Evolutionary conservation across 1,140 invertebrate species (phyloP).

Genomic region (Eupristina koningsbergeri): DNA sequence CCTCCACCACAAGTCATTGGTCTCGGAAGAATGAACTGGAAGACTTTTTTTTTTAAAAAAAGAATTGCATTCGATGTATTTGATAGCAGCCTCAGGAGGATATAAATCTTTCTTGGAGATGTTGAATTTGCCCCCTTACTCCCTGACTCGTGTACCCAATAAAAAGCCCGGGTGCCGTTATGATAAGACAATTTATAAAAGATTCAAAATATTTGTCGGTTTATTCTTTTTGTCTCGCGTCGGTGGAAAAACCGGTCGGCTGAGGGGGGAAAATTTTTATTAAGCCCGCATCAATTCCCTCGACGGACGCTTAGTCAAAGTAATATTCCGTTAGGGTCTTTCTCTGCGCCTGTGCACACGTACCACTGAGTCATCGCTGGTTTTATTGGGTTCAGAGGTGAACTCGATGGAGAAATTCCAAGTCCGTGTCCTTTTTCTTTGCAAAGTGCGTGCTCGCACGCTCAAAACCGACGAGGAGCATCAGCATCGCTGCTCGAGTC

Average conservation of each 20-base stretch:
- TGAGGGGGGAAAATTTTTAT: constrained; percentile 1
- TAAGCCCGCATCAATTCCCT: neutral
- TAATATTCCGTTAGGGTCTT: neutral
- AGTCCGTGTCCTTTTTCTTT: neutral
- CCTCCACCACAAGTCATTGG: constrained; percentile 29
- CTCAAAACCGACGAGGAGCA: too few species aligned
- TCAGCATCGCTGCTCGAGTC: neutral
- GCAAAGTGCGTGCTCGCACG: too few species aligned
- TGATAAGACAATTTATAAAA: too few species aligned
- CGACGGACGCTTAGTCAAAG: too few species aligned
- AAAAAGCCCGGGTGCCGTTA: too few species aligned
- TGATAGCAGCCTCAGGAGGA: neutral
- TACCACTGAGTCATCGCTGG: neutral
- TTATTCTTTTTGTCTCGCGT: neutral
- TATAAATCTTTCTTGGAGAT: neutral
- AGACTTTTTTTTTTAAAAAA: too few species aligned
- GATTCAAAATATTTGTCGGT: neutral
- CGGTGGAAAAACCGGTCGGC: neutral
- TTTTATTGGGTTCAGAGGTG: neutral
- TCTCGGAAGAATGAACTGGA: constrained; percentile 15
- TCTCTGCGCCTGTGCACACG: neutral
- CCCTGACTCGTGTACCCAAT: too few species aligned
- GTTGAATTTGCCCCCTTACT: neutral
- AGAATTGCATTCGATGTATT: neutral
- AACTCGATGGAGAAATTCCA: too few species aligned